Percentiles rank a stretch among this genome's conserved stretches.
These are phyloP conservation scores for Cottoperca gobio DNA, from an alignment of 2,797 vertebrate genomes.

Conservation along the genomic window DNA sequence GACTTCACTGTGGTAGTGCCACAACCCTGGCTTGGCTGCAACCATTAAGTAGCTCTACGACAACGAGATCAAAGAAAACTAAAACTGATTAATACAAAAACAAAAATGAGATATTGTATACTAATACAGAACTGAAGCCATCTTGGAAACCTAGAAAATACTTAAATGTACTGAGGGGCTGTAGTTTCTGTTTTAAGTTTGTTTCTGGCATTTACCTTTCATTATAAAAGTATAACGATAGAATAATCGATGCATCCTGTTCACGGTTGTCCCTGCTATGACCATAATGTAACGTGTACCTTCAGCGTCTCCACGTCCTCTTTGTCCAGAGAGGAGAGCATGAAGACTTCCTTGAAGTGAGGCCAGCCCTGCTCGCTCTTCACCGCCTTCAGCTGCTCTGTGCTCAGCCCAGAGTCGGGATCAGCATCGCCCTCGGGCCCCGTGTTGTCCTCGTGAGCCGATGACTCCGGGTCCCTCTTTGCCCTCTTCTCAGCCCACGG, in stretches of 20 bases:
- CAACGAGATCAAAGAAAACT: not conserved
- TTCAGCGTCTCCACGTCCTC: slow-evolving; percentile 92
- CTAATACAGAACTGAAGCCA: not conserved
- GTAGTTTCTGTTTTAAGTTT: too few relatives aligned
- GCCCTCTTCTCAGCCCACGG: slow-evolving; percentile 48
- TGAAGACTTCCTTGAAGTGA: slow-evolving; percentile 94
- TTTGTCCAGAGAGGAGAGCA: slow-evolving; percentile 89
- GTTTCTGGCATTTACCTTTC: not conserved
- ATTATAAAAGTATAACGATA: not conserved
- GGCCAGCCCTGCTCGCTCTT: slow-evolving; percentile 87
- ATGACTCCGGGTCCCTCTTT: not conserved
- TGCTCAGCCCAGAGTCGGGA: slow-evolving; percentile 36
- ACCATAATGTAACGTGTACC: slow-evolving; percentile 75
- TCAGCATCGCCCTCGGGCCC: slow-evolving; percentile 8
- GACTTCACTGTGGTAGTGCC: slow-evolving; percentile 94
- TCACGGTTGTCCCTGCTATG: not conserved
- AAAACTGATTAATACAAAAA: not conserved
- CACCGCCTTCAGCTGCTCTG: slow-evolving; percentile 68
- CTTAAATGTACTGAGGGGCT: not conserved
- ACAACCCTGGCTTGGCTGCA: slow-evolving; percentile 88
- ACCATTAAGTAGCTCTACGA: slow-evolving; percentile 88
- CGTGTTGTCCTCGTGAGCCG: not conserved
- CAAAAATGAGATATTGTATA: not conserved
- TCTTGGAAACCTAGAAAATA: not conserved
- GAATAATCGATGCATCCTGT: not conserved